phyloP scores from a whole-genome alignment of 2,797 vertebrate genomes.

The Halcyon chelicuti region DNA sequence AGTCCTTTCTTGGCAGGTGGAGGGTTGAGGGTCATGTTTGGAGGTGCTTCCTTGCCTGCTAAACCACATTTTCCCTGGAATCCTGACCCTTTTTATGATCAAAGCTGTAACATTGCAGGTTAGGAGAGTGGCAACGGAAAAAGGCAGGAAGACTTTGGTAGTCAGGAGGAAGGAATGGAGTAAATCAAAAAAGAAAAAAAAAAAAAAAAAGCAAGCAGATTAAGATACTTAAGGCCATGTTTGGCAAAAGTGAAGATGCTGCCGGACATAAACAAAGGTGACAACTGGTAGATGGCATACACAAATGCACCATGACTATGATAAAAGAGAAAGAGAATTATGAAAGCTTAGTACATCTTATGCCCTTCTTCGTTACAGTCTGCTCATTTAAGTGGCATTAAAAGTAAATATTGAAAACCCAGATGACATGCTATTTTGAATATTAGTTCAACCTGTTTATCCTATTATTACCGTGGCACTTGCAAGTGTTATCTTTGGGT shows the following conservation, averaged over 20 bases:
- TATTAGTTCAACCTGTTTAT: slow-evolving; percentile 65
- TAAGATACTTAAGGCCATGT: background rate
- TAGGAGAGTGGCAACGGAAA: background rate
- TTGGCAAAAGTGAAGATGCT: background rate
- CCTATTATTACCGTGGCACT: slow-evolving; percentile 49
- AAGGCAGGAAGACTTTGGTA: background rate
- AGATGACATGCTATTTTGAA: slow-evolving; percentile 41
- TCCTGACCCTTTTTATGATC: background rate
- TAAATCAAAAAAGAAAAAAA: background rate
- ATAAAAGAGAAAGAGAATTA: slow-evolving; percentile 8
- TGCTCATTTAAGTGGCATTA: slow-evolving; percentile 24
- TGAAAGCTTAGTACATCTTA: background rate
- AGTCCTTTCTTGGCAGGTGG: background rate
- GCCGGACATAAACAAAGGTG: background rate
- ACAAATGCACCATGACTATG: background rate
- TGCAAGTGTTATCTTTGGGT: slow-evolving; percentile 56
- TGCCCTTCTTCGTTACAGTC: background rate
- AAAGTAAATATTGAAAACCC: slow-evolving; percentile 33
- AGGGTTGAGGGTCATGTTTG: background rate
- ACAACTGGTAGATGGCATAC: background rate
- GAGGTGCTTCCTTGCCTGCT: background rate
- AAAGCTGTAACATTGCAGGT: background rate
- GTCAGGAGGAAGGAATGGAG: background rate
- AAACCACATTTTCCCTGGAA: background rate
- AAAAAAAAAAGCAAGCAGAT: background rate